A percentile compares a stretch with the other conserved stretches of the same genome.
Conservation (phyloP, 2,888 invertebrate genomes). For the Synergus gifuensis region DNA sequence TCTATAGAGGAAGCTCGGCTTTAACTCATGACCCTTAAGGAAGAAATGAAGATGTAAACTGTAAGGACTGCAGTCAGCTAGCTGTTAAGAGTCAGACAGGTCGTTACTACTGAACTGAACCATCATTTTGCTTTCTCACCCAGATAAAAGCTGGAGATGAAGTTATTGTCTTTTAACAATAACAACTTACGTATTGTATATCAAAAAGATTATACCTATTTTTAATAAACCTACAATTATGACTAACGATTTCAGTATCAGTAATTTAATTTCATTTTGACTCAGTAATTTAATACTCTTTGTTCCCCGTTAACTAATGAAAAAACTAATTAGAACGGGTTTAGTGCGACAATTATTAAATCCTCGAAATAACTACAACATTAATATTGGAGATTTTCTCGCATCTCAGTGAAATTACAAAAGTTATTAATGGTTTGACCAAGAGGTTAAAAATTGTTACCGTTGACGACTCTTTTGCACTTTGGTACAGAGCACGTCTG, state of each 20-base stretch:
- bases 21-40: slow-evolving; percentile 5
- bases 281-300: too few species aligned
- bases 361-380: not conserved
- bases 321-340: too few species aligned
- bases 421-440: slow-evolving; percentile 8
- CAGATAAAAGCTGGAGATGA: slow-evolving; percentile 17
- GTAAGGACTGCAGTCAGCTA: slow-evolving; percentile 10
- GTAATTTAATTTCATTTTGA: too few species aligned
- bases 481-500: slow-evolving; percentile 15
- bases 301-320: too few species aligned
- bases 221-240: too few species aligned
- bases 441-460: slow-evolving; percentile 10
- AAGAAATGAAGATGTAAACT: slow-evolving; percentile 9
- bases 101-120: slow-evolving; percentile 36
- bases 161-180: not conserved
- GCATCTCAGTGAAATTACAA: not conserved
- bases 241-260: too few species aligned
- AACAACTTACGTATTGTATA: not conserved
- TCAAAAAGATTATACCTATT: too few species aligned
- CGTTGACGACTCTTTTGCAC: slow-evolving; percentile 21
- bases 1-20: not conserved
- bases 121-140: slow-evolving; percentile 25
- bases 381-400: not conserved
- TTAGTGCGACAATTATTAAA: not conserved
- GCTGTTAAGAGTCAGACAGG: slow-evolving; percentile 25